Evolutionary conservation across 1,140 invertebrate genomes (phyloP), one percentile per base, ranked within the genome.

Genomic region (Penaeus chinensis): DNA sequence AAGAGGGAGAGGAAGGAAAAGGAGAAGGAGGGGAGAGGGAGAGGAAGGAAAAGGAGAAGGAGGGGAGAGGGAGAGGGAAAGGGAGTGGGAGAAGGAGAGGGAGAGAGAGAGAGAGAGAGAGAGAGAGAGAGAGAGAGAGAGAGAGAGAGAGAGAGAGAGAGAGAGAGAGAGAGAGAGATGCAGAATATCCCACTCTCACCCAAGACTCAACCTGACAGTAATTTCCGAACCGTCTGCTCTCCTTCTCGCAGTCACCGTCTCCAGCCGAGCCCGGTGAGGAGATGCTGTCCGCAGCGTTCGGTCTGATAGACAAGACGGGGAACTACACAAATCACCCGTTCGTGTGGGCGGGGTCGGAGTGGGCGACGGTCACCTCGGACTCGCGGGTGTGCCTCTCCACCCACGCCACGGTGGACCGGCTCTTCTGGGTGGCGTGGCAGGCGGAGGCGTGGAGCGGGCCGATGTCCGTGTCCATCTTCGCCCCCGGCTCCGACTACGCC

Each of bases 351-450:
- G 85, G 37, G 19, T 66, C 61, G 47, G 78, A 54, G 47, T 87
- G 85, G 85, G n/a, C 37, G 19, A n/a, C 37, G 13, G 47, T 81
- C 18, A 76, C 65, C 8, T 63, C 42, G 2, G 78, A 62, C 19
- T 80, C 65, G 19, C 65, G 61, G 10, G 65, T 87, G 47, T 87
- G 85, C 37, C 65, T 87, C 2, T 27, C 78, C 2, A 82, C 85
- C 16, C 85, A 87, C 18, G 27, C 85, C 79, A 81, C 85, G 8
- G 78, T 74, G 3, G 77, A 86, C 11, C 62, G 47, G 0, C 65
- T 86, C 4, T 80, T 80, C 65, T 86, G 84, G 84, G 62, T 86
- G 42, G 84, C 84, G n/a, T 60, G 47, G 62, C 84, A 86, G 42
- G 63, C 84, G 0, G n/a, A 61, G 27, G 60, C 63, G 24, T 86